phyloP scores from a whole-genome alignment of 2,888 invertebrate species.

The Leucoma salicis region DNA sequence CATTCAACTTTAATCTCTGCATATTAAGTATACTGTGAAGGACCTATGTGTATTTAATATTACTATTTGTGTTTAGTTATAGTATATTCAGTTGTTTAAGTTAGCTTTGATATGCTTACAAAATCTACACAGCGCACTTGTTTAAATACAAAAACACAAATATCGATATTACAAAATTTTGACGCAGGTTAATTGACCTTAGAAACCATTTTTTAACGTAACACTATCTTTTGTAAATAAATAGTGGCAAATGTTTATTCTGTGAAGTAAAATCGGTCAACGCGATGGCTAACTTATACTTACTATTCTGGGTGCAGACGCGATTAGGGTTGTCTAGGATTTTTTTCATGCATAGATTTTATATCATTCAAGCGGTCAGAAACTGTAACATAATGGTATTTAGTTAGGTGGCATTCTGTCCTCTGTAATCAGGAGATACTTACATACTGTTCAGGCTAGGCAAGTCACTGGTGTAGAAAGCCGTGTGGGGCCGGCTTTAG shows the following conservation, averaged over 20 bases:
- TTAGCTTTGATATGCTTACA: constrained; percentile 7
- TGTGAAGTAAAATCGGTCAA: constrained; percentile 29
- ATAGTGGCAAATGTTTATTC: constrained; percentile 18
- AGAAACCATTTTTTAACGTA: constrained; percentile 15
- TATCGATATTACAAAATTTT: constrained; percentile 12
- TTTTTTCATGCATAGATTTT: too few species aligned
- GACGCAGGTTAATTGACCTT: constrained; percentile 22
- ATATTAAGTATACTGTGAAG: too few species aligned
- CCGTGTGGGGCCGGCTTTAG: too few species aligned
- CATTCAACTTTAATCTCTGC: too few species aligned
- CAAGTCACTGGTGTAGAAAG: too few species aligned
- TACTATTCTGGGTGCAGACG: constrained; percentile 29
- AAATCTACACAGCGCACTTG: constrained; percentile 8
- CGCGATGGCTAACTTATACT: constrained; percentile 16
- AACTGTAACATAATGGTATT: too few species aligned
- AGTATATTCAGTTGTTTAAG: constrained; percentile 6
- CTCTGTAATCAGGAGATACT: too few species aligned
- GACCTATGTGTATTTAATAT: too few species aligned
- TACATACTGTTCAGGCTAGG: too few species aligned
- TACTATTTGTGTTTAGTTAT: background rate
- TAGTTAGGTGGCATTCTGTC: too few species aligned
- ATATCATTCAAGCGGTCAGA: too few species aligned
- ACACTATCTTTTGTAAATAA: constrained; percentile 23
- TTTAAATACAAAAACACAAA: constrained; percentile 3
- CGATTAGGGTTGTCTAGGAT: constrained; percentile 6